A percentile compares a stretch with the other conserved stretches of the same genome.
These are phyloP conservation scores for Spilosoma lubricipeda DNA, from an alignment of 2,888 invertebrate genomes.

Conservation along the genomic window DNA sequence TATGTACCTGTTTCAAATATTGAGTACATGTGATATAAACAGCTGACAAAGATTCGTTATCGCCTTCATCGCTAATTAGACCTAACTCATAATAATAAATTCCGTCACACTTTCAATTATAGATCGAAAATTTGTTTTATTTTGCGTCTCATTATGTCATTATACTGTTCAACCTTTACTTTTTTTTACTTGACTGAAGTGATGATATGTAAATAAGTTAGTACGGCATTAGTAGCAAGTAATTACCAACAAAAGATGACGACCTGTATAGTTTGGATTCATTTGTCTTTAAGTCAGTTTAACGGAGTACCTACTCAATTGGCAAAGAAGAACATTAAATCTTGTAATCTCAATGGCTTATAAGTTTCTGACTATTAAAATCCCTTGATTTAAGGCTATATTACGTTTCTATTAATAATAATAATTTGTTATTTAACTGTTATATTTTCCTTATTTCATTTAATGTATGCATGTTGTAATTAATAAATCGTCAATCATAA, in stretches of 20 bases:
- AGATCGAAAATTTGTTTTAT: not conserved
- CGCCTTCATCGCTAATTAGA: not conserved
- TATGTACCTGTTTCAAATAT: not conserved
- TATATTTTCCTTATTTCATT: not conserved
- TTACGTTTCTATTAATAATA: too few relatives aligned
- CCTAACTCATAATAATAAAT: constrained; percentile 1
- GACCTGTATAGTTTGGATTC: too few relatives aligned
- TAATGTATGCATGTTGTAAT: not conserved
- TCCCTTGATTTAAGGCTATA: not conserved
- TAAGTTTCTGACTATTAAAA: not conserved
- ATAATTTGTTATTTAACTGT: too few relatives aligned
- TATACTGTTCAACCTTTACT: not conserved
- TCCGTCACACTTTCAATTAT: not conserved
- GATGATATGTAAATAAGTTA: too few relatives aligned
- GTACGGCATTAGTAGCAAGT: too few relatives aligned
- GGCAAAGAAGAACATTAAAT: not conserved
- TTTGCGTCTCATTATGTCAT: not conserved
- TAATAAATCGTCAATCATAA: not conserved
- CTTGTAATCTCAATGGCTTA: not conserved
- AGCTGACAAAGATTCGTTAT: not conserved
- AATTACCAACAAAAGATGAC: too few relatives aligned
- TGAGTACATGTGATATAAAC: not conserved
- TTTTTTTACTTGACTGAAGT: too few relatives aligned
- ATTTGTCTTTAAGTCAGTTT: too few relatives aligned
- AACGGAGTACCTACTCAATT: not conserved